Evolutionary conservation across 2,888 invertebrate genomes (phyloP), one percentile per base, ranked within the genome.

Genomic region (Horisme vitalbata): DNA sequence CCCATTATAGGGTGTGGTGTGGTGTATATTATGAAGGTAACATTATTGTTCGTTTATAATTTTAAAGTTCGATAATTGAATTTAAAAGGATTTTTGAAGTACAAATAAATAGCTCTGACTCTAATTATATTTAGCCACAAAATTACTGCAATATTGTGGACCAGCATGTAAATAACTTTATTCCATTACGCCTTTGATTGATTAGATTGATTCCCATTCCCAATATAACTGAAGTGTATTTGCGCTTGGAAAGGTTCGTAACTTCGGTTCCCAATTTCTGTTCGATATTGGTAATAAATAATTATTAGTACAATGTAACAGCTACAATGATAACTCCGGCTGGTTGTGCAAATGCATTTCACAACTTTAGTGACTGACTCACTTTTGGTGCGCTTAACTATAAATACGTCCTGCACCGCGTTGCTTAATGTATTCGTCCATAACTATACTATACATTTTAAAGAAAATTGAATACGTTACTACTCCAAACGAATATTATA

Each of bases 351-450:
- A 82, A 81, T 62, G 57, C 56, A 62, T 88, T 87, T 77, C 85
- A 79, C 79, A 85, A 87, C 59, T 52, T 57, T 61, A 60, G 71
- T 87, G 84, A 85, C 73, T 87, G 84, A 85, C 73, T 86, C 86
- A 85, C 79, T 68, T 68, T 52, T 61, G 63, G 68, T 70, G 74
- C 66, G 72, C 75, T 75, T 78, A 78, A 75, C 74, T 76, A 71
- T n/a, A n/a, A n/a, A n/a, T n/a, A n/a, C 71, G 73, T 75, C 72
- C 70, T 69, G 71, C 63, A 60, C 59, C 61, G 55, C 57, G 61
- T 83, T 80, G 74, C 80, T 73, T 71, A 75, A 80, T 74, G 63
- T 69, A 54, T 57, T 61, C 48, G 62, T 68, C 74, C 70, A 75
- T 79, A 81, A 75, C n/a, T n/a, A n/a, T n/a, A n/a, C n/a, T n/a